Evolutionary conservation across 2,113 vertebrate genomes (phyloP), one percentile per base, ranked within the genome.

Genomic region (Micronycteris hirsuta): DNA sequence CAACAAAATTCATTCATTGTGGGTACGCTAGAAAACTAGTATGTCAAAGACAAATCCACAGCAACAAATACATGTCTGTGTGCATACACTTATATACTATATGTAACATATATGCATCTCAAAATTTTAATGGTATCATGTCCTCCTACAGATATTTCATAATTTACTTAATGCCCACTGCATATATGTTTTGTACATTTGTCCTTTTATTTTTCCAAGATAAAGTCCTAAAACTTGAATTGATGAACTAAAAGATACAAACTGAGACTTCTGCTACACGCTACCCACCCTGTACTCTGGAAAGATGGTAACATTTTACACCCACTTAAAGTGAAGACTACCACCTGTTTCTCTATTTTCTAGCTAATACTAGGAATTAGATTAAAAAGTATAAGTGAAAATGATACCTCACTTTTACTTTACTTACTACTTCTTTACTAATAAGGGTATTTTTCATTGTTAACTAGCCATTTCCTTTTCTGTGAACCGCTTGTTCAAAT

Each of bases 391-490:
- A 58, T 56, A 83, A 77, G 12, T 65, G 9, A 82, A 82, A 83
- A 91, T 70, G 11, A 87, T 36, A 67, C 14, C n/a, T 92, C 24
- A 36, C 2, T 88, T 91, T 73, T 67, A 95, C 47, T 71, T 88
- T 65, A 73, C 49, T 77, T 86, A 92, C 1, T 76, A 63, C 28
- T 68, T 77, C 19, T 91, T 91, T 96, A 92, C 3, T 68, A 91
- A 2, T 56, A 82, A 91, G 1, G 26, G 13, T 84, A 63, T 80
- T 96, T 94, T 88, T 88, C 56, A 91, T 43, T 61, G n/a, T 61
- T 87, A 87, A 83, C 90, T 70, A 91, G 63, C 4, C 54, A 91
- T 36, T 93, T 96, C 49, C 36, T 82, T 70, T 67, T 86, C 68
- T 54, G 45, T 73, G 41, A 94, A 91, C 1, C 91, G 36, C 4